Conservation (phyloP, 2,797 vertebrate genomes). For the Sorex maritimensis region DNA sequence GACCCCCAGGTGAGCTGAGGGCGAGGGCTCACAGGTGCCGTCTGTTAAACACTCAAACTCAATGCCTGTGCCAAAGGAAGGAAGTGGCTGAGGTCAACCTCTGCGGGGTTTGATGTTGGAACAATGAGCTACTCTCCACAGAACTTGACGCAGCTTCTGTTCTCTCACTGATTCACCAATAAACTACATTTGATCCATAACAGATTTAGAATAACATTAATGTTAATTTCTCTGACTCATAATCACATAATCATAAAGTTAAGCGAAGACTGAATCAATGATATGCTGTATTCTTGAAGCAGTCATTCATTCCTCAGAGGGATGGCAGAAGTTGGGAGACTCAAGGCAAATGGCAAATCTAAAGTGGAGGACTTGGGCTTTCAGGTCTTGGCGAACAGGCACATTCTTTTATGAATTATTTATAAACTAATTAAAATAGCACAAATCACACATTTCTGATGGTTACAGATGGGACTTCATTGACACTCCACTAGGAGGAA, state of each 20-base stretch:
- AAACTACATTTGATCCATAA: not conserved
- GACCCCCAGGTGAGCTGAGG: not conserved
- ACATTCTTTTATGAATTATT: conserved; percentile 76
- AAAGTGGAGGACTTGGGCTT: conserved; percentile 41
- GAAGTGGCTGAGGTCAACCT: too few species aligned
- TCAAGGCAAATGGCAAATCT: conserved; percentile 58
- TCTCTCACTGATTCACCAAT: not conserved
- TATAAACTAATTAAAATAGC: conserved; percentile 84
- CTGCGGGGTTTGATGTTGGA: not conserved
- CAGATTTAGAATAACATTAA: conserved; percentile 20
- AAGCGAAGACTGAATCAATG: conserved; percentile 57
- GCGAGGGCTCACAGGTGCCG: not conserved
- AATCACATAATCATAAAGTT: not conserved
- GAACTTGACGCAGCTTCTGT: not conserved
- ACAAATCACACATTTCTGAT: conserved; percentile 82
- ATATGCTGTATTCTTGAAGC: not conserved
- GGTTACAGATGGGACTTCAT: conserved; percentile 81
- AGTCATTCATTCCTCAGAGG: not conserved
- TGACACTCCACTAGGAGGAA: conserved; percentile 82
- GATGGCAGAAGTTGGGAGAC: not conserved
- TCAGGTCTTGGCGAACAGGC: not conserved
- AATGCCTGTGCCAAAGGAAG: not conserved
- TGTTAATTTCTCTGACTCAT: conserved; percentile 10
- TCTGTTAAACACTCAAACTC: not conserved
- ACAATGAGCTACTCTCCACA: not conserved